Evolutionary conservation across 1,140 invertebrate genomes (phyloP).

Genomic region (Zeugodacus cucurbitae): DNA sequence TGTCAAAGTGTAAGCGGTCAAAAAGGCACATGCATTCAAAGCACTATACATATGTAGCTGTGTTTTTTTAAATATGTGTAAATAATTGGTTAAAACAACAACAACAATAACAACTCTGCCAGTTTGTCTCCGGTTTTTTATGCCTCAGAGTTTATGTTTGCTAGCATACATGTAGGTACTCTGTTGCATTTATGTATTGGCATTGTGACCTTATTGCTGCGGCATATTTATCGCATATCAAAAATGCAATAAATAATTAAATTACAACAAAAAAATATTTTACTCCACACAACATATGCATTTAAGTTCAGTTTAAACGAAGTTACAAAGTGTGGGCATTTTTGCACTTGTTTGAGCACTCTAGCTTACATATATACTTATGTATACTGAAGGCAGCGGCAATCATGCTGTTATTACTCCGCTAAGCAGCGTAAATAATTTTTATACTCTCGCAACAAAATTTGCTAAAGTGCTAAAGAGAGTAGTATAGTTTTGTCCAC

Average conservation of each 20-base stretch:
- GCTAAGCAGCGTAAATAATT: no score
- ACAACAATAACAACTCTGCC: neutral
- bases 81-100: neutral
- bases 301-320: neutral
- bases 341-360: neutral
- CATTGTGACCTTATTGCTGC: conserved; percentile 27
- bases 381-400: no score
- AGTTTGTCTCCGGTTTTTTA: neutral
- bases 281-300: neutral
- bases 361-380: neutral
- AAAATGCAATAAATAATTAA: conserved; percentile 35
- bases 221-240: conserved; percentile 35
- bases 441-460: no score
- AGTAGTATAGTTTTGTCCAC: no score
- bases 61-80: neutral
- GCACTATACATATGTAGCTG: neutral
- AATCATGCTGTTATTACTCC: no score
- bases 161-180: neutral
- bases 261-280: neutral
- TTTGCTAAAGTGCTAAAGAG: no score
- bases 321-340: neutral
- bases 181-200: neutral
- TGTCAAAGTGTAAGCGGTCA: neutral
- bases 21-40: neutral
- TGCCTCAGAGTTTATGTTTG: neutral